Evolutionary conservation across 2,113 vertebrate genomes (phyloP).

Genomic region (Lophius piscatorius): DNA sequence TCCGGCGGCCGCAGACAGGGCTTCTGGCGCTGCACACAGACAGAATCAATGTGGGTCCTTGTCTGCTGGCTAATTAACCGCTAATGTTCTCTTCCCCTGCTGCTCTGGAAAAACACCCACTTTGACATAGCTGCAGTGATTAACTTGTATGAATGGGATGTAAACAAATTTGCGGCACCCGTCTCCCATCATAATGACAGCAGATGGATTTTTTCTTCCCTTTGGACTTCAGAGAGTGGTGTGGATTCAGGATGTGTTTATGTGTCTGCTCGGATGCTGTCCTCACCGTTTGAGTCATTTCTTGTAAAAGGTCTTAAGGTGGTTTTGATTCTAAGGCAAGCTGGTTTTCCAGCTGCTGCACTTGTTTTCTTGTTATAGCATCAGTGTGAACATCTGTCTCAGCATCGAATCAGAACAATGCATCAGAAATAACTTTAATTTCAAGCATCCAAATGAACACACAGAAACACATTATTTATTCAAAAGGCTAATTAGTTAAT

Average conservation of each 20-base stretch:
- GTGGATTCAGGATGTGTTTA: no score
- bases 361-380: conserved; percentile 41
- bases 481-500: conserved; percentile 55
- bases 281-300: no score
- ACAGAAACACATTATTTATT: conserved; percentile 43
- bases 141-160: conserved; percentile 61
- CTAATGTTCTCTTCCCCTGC: conserved; percentile 45
- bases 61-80: conserved; percentile 60
- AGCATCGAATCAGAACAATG: conserved; percentile 27
- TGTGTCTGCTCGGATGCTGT: no score
- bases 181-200: conserved; percentile 12
- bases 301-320: conserved; percentile 22
- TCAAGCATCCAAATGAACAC: conserved; percentile 31
- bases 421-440: conserved; percentile 4
- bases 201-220: conserved; percentile 9
- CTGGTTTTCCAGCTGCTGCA: conserved; percentile 31
- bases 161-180: conserved; percentile 48
- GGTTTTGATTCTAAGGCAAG: conserved; percentile 41
- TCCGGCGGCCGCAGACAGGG: conserved; percentile 46
- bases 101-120: conserved; percentile 33
- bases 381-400: conserved; percentile 40
- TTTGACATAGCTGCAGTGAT: conserved; percentile 42
- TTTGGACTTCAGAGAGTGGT: conserved; percentile 2
- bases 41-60: conserved; percentile 56
- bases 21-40: conserved; percentile 33